Evolutionary conservation across 2,888 invertebrate genomes (phyloP).

Genomic region (Conomelus anceps): DNA sequence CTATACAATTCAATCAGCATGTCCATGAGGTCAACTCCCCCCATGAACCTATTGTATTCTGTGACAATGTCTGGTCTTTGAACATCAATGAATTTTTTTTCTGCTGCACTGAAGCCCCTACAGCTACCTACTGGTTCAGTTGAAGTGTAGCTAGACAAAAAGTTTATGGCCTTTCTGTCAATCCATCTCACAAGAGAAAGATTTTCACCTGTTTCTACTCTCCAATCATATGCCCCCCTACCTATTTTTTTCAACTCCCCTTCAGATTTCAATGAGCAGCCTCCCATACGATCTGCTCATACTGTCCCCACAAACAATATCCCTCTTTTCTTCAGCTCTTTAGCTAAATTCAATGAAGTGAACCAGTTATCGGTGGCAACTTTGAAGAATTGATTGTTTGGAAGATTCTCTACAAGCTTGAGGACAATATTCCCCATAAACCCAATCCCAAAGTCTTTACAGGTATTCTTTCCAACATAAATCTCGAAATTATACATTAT

Average conservation of each 20-base stretch:
- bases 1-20: slow-evolving; percentile 37
- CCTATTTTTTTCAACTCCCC: slow-evolving; percentile 31
- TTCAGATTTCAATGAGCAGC: slow-evolving; percentile 26
- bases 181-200: slow-evolving; percentile 32
- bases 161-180: slow-evolving; percentile 35
- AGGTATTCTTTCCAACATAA: slow-evolving; percentile 34
- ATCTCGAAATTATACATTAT: no score
- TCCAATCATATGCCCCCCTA: slow-evolving; percentile 22
- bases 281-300: slow-evolving; percentile 21
- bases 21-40: no score
- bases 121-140: slow-evolving; percentile 33
- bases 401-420: slow-evolving; percentile 25
- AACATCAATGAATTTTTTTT: slow-evolving; percentile 29
- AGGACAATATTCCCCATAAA: slow-evolving; percentile 32
- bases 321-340: slow-evolving; percentile 29
- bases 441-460: slow-evolving; percentile 31
- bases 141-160: slow-evolving; percentile 34
- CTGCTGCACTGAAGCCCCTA: slow-evolving; percentile 31
- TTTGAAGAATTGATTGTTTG: slow-evolving; percentile 24
- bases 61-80: slow-evolving; percentile 31
- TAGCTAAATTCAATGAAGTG: slow-evolving; percentile 22
- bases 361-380: slow-evolving; percentile 26
- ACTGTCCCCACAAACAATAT: slow-evolving; percentile 30
- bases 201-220: slow-evolving; percentile 13
- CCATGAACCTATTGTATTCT: slow-evolving; percentile 37